A percentile compares a stretch with the other conserved stretches of the same genome.
phyloP scores from a whole-genome alignment of 2,888 invertebrate genomes.

The Nephrotoma flavescens region DNA sequence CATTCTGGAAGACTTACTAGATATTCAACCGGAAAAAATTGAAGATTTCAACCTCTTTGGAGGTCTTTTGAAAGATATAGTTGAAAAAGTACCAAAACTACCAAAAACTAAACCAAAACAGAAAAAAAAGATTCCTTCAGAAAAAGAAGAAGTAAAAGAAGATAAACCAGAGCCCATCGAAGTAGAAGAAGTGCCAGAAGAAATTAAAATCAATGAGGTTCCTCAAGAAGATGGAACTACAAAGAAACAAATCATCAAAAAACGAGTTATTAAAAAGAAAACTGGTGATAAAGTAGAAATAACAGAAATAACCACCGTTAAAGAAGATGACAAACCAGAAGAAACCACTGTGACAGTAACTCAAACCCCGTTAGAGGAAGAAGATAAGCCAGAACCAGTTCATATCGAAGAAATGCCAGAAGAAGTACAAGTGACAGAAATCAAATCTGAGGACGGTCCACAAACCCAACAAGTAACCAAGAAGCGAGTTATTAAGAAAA shows the following conservation, averaged over 20 bases:
- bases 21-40: background rate
- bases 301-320: slow-evolving; percentile 20
- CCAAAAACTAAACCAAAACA: slow-evolving; percentile 6
- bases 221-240: slow-evolving; percentile 10
- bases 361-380: slow-evolving; percentile 23
- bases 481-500: slow-evolving; percentile 21
- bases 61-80: slow-evolving; percentile 7
- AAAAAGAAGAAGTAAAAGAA: slow-evolving; percentile 13
- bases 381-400: slow-evolving; percentile 22
- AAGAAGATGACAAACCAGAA: slow-evolving; percentile 27
- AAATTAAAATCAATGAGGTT: slow-evolving; percentile 8
- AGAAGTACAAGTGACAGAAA: slow-evolving; percentile 21
- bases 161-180: slow-evolving; percentile 16
- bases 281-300: slow-evolving; percentile 20
- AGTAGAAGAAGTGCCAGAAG: slow-evolving; percentile 25
- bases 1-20: slow-evolving; percentile 16
- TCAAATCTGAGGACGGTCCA: slow-evolving; percentile 21
- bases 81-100: slow-evolving; percentile 5
- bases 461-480: slow-evolving; percentile 18
- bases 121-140: slow-evolving; percentile 19
- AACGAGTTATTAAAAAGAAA: slow-evolving; percentile 23
- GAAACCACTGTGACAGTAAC: slow-evolving; percentile 28
- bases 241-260: slow-evolving; percentile 22
- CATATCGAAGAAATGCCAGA: slow-evolving; percentile 14
- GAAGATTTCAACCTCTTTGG: background rate